phyloP scores from a whole-genome alignment of 1,140 invertebrate species.

The Drosophila subpulchrella region DNA sequence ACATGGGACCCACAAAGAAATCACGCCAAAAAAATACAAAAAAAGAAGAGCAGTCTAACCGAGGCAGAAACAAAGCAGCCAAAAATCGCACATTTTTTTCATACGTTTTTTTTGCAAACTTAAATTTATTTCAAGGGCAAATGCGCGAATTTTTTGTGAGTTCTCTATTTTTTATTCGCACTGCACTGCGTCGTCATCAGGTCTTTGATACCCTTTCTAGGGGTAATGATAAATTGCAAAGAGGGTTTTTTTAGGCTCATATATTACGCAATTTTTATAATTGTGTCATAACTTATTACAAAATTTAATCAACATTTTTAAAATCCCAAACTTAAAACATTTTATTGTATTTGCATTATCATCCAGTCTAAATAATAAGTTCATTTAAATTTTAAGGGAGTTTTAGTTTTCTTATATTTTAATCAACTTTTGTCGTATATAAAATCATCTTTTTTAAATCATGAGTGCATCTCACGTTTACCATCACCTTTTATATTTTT shows the following conservation, averaged over 20 bases:
- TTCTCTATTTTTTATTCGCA: slow-evolving; percentile 31
- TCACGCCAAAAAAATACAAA: slow-evolving; percentile 27
- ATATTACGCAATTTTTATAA: too few relatives aligned
- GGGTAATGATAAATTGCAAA: not conserved
- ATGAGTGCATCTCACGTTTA: slow-evolving; percentile 17
- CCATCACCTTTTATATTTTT: slow-evolving; percentile 6
- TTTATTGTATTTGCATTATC: too few relatives aligned
- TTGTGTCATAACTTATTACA: too few relatives aligned
- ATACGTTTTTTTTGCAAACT: slow-evolving; percentile 67
- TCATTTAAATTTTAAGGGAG: too few relatives aligned
- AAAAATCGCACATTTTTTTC: slow-evolving; percentile 58
- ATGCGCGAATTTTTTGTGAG: slow-evolving; percentile 62
- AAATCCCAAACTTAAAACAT: too few relatives aligned
- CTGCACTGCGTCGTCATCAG: slow-evolving; percentile 67
- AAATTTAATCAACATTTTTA: too few relatives aligned
- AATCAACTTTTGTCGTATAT: too few relatives aligned
- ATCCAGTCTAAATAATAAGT: too few relatives aligned
- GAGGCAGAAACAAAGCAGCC: slow-evolving; percentile 37
- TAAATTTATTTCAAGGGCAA: slow-evolving; percentile 82
- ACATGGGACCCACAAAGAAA: slow-evolving; percentile 23
- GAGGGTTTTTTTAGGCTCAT: too few relatives aligned
- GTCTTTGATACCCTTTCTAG: slow-evolving; percentile 44
- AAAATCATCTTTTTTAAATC: not conserved
- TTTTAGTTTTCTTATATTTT: too few relatives aligned
- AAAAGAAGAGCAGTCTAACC: slow-evolving; percentile 48